phyloP scores from a whole-genome alignment of 1,140 invertebrate species.

The Drosophila watanabei region DNA sequence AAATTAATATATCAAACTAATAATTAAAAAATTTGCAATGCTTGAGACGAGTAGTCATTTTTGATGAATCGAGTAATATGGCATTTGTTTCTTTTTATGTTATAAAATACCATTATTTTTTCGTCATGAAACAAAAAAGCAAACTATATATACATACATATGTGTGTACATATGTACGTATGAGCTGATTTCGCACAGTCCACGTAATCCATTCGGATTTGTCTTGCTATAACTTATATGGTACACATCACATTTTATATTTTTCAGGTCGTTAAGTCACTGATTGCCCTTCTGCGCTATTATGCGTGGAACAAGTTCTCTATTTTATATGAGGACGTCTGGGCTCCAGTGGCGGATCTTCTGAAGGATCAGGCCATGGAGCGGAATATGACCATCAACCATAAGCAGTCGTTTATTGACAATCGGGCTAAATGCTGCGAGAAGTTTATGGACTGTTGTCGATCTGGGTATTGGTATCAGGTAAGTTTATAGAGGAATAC shows the following conservation, averaged over 20 bases:
- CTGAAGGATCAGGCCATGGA: slow-evolving; percentile 90
- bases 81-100: background rate
- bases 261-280: slow-evolving; percentile 94
- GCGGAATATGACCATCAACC: slow-evolving; percentile 93
- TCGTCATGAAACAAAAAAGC: background rate
- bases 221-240: background rate
- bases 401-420: slow-evolving; percentile 89
- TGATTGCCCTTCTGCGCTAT: slow-evolving; percentile 94
- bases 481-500: slow-evolving; percentile 40
- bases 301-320: slow-evolving; percentile 98
- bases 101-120: background rate
- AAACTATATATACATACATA: background rate
- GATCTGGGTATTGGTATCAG: slow-evolving; percentile 92
- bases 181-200: background rate
- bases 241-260: slow-evolving; percentile 51
- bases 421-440: slow-evolving; percentile 90
- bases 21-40: too few species aligned
- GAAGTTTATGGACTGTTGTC: slow-evolving; percentile 90
- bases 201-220: background rate
- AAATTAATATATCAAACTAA: too few species aligned
- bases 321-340: slow-evolving; percentile 94
- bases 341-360: slow-evolving; percentile 91
- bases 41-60: too few species aligned
- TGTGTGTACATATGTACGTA: background rate
- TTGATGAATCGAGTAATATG: too few species aligned